A percentile compares a stretch with the other conserved stretches of the same genome.
phyloP scores from a whole-genome alignment of 2,797 vertebrate genomes.

The Valencia hispanica region DNA sequence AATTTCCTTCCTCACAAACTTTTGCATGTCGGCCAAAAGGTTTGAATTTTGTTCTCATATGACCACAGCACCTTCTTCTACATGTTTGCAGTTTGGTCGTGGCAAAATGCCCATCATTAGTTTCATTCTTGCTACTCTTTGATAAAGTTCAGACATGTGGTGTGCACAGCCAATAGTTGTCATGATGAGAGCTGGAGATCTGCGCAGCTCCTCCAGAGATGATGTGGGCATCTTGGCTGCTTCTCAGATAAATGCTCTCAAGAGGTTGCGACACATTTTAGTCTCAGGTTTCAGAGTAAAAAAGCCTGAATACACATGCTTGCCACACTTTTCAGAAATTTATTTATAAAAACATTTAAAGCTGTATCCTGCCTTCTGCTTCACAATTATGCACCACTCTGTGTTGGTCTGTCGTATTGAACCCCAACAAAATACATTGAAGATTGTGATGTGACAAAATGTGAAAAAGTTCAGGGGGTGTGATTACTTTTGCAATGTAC shows the following conservation, averaged over 20 bases:
- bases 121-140: neutral
- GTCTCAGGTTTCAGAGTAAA: neutral
- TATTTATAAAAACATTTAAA: neutral
- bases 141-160: neutral
- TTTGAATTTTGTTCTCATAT: neutral
- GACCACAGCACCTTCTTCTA: neutral
- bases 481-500: neutral
- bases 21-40: neutral
- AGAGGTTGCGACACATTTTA: neutral
- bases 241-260: neutral
- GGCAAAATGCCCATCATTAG: neutral
- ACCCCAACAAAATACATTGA: neutral
- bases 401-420: neutral
- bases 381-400: neutral
- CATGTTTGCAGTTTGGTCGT: neutral
- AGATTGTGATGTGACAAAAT: neutral
- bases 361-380: neutral
- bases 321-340: neutral
- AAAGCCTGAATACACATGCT: neutral
- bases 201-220: neutral
- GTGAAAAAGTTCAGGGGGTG: neutral
- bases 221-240: neutral
- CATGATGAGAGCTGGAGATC: neutral
- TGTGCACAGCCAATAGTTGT: neutral
- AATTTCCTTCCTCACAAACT: neutral